Conservation (phyloP, 2,797 vertebrate genomes). For the Eurystomus glaucurus region DNA sequence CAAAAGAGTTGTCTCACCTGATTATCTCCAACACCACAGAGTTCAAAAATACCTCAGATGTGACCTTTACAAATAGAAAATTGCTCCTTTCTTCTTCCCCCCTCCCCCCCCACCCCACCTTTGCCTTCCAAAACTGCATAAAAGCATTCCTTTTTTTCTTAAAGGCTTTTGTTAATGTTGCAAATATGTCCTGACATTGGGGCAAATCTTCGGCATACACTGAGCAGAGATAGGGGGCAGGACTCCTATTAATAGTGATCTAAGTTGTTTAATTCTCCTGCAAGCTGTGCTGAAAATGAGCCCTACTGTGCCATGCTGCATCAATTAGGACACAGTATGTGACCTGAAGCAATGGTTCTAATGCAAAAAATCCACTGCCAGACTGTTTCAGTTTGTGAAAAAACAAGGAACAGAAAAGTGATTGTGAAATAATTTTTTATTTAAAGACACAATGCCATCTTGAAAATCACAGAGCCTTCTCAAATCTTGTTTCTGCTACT, state of each 20-base stretch:
- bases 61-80: conserved; percentile 17
- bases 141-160: neutral
- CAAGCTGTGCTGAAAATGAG: conserved; percentile 58
- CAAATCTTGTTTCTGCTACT: neutral
- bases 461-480: neutral
- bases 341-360: conserved; percentile 1
- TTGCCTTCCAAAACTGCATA: neutral
- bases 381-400: neutral
- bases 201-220: neutral
- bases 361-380: neutral
- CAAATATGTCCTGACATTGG: neutral
- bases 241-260: neutral
- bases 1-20: neutral
- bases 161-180: neutral
- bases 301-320: neutral
- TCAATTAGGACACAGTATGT: conserved; percentile 15
- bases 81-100: neutral
- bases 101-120: neutral
- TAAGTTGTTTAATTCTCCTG: neutral
- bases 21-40: neutral
- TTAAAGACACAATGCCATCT: neutral
- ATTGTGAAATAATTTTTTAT: neutral
- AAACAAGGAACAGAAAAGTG: neutral
- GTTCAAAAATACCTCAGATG: neutral
- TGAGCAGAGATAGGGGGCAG: neutral